Percentiles rank a stretch among this genome's conserved stretches.
Conservation (phyloP, 2,113 vertebrate genomes). For the Emydocephalus ijimae region DNA sequence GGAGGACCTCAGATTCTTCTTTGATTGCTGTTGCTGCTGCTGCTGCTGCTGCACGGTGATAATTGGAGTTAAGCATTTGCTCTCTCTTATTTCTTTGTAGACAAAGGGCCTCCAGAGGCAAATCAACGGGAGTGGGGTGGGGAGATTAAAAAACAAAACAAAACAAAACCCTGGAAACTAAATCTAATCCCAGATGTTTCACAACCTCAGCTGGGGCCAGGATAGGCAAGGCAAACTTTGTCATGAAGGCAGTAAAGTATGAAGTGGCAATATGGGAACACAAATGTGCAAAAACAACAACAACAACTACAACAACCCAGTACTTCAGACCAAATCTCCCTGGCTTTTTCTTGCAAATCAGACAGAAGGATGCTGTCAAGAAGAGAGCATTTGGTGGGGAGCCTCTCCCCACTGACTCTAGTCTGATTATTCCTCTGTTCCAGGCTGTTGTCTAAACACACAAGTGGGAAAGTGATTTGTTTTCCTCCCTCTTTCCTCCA, state of each 20-base stretch:
- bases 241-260: neutral
- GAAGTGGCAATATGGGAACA: neutral
- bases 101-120: neutral
- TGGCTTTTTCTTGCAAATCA: neutral
- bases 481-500: too few relatives aligned
- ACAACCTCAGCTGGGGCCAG: neutral
- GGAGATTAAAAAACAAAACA: too few relatives aligned
- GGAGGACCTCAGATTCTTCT: neutral
- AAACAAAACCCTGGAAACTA: neutral
- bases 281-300: neutral
- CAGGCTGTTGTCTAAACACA: neutral
- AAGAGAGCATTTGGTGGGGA: neutral
- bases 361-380: neutral
- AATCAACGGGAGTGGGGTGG: neutral
- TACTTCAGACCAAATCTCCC: neutral
- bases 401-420: neutral
- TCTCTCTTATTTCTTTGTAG: neutral
- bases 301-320: too few relatives aligned
- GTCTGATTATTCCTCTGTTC: conserved; percentile 4
- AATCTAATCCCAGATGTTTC: neutral
- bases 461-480: neutral
- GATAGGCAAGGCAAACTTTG: neutral
- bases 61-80: neutral
- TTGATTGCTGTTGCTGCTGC: neutral
- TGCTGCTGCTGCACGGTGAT: neutral